phyloP scores from a whole-genome alignment of 92 coral and sea anemone genomes.

The Bergia puertoricense region DNA sequence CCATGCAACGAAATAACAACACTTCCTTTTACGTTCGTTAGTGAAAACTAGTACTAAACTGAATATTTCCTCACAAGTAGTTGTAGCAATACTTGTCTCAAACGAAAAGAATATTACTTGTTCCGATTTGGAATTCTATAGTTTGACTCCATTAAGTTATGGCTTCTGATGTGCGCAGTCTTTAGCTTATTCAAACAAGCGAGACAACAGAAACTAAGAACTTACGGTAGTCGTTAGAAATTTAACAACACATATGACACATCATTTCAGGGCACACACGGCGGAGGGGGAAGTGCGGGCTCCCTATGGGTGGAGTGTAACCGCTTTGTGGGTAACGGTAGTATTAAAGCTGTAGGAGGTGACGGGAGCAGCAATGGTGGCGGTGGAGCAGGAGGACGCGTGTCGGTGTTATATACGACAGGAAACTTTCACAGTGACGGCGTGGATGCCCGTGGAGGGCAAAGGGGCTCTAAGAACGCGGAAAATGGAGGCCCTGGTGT shows the following conservation, averaged over 20 bases:
- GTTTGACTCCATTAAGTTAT: not conserved
- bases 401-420: conserved; percentile 58
- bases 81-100: not conserved
- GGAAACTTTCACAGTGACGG: conserved; percentile 70
- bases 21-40: too few species aligned
- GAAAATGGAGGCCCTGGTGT: conserved; percentile 85
- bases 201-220: not conserved
- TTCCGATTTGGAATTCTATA: too few species aligned
- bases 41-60: too few species aligned
- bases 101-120: too few species aligned
- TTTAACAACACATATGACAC: not conserved
- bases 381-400: conserved; percentile 82
- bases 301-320: conserved; percentile 63
- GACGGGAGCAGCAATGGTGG: conserved; percentile 65
- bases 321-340: conserved; percentile 58
- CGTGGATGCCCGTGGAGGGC: conserved; percentile 65
- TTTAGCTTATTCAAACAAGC: not conserved
- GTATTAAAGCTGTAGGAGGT: conserved; percentile 59
- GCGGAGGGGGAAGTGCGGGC: conserved; percentile 80
- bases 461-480: conserved; percentile 43
- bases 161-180: not conserved
- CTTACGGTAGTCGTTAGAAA: not conserved
- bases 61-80: not conserved
- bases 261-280: conserved; percentile 48
- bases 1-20: not conserved